Evolutionary conservation across 2,113 vertebrate species (phyloP), one percentile per base, ranked within the genome.

Genomic region (Lanius ludovicianus): DNA sequence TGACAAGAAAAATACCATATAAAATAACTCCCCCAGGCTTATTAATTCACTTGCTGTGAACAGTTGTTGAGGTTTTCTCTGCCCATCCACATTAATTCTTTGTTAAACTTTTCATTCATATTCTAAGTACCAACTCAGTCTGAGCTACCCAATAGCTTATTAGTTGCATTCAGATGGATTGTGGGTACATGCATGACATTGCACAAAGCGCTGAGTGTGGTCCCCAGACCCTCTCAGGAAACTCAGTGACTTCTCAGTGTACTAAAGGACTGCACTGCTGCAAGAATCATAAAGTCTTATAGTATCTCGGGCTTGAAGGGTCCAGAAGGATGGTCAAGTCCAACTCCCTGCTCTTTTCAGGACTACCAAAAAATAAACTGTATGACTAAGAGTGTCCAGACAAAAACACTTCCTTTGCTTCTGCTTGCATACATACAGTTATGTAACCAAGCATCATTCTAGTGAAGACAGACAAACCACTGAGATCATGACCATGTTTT

Each of bases 261-360:
- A 33, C 12, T 37, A 20, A 24, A 63, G 23, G 12, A 23, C 24
- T 31, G 13, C 0, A 0, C 8, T 92, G 37, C 39, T 47, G 37
- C 28, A 64, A 55, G 57, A 76, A 73, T 71, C 42, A 33, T 6
- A 27, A 18, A 82, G 33, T 59, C 15, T 11, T 35, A 19, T 20
- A 42, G 11, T 47, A 46, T 31, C 39, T 55, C 0, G 1, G 63
- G 6, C 64, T 69, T n/a, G 35, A 90, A 60, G 23, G 44, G n/a
- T 2, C 14, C 22, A 41, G 39, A 67, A 37, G 18, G n/a, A 44
- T 49, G 70, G 57, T 41, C 1, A 10, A 63, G 19, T 59, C 10
- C 39, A 49, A 22, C 13, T 55, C 50, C 15, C 33, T 22, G 8
- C 14, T 63, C 7, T 57, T 87, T 0, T 3, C 52, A 71, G 39